These are phyloP conservation scores for Nothocercus julius DNA, from an alignment of 2,113 vertebrate species.

Conservation along the genomic window DNA sequence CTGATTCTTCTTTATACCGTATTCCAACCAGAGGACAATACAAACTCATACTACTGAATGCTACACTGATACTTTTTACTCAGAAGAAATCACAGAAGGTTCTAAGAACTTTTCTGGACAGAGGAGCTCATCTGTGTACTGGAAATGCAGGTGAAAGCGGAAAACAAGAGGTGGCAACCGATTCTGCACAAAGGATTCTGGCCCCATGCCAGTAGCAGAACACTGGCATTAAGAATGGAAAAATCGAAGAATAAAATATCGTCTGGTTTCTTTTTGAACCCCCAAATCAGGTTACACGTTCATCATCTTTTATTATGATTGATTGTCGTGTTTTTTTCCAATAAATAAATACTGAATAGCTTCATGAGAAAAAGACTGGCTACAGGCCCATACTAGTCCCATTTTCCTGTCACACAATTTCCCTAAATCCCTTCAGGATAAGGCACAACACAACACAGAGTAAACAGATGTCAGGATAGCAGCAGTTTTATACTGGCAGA, in stretches of 20 bases:
- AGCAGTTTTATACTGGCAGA: not conserved
- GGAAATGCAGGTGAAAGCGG: not conserved
- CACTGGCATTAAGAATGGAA: not conserved
- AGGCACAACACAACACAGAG: not conserved
- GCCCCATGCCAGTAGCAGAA: not conserved
- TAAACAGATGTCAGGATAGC: not conserved
- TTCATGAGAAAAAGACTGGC: not conserved
- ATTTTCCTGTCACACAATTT: not conserved
- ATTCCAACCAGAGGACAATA: not conserved
- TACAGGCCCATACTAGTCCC: not conserved
- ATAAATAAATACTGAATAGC: not conserved
- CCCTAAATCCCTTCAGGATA: not conserved
- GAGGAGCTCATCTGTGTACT: not conserved
- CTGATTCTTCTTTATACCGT: not conserved
- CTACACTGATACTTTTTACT: not conserved
- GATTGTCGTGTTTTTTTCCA: no score
- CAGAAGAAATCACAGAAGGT: not conserved
- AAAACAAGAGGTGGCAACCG: not conserved
- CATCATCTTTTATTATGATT: no score
- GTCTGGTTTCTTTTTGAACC: not conserved
- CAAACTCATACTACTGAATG: not conserved
- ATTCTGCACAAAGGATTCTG: not conserved
- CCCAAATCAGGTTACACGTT: not conserved
- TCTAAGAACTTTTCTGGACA: not conserved
- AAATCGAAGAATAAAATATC: not conserved